Evolutionary conservation across 2,888 invertebrate genomes (phyloP), one percentile per base, ranked within the genome.

Genomic region (Elysia crispata): DNA sequence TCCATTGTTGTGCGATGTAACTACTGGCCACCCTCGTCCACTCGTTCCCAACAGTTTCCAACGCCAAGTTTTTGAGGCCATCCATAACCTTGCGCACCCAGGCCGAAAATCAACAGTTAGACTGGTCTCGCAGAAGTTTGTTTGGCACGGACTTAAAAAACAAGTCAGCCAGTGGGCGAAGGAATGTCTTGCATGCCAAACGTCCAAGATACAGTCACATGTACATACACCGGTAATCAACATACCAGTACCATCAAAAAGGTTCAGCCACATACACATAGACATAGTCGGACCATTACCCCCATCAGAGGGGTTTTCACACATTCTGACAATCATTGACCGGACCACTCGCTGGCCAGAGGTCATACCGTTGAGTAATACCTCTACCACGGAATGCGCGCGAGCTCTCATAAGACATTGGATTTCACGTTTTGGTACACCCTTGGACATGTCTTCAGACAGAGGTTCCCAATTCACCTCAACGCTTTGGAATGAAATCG

Each of bases 401-500:
- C 1, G 25, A 23, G 67, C 67, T 3, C 67, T 66, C 13, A 66
- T 23, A 6, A 25, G 25, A 23, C 18, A 28, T 5, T 66, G 67
- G 67, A 66, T 66, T 8, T 23, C 67, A 15, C 25, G 67, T 66
- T 66, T 66, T 66, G 67, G 67, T 66, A 25, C 25, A 5, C 25
- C 31, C 6, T 6, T 23, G 30, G 70, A 70, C 41, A 41, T 41
- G 20, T 33, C 70, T 11, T 70, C 70, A 6, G 33, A 41, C 41
- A 20, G 70, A 3, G 28, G 67, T 67, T 23, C 67, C 6, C 67
- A 67, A 25, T 67, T 67, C 15, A 67, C 67, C 8, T 67, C 28
- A 1, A 28, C 49, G 6, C 8, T 73, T 5, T 73, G 73, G 73
- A 28, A 49, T 73, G 73, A 73, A 73, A 73, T 73, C n/a, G 54